Conservation (phyloP, 2,113 vertebrate genomes). For the Dunckerocampus dactyliophorus region DNA sequence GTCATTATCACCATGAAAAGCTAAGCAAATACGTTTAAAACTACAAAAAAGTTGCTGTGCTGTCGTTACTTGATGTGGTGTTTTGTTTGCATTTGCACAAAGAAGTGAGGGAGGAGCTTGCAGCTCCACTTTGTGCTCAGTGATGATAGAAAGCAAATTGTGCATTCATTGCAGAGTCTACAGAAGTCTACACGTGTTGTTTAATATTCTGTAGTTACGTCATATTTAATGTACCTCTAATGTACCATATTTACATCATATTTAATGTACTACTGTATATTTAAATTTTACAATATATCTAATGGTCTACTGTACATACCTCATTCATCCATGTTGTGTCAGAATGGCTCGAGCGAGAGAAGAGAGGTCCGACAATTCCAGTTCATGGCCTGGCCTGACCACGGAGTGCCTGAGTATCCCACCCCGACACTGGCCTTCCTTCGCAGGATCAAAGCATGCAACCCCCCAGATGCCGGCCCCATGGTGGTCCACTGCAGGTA, state of each 20-base stretch:
- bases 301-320: neutral
- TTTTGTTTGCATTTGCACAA: too few relatives aligned
- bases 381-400: conserved; percentile 97
- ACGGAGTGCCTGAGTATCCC: conserved; percentile 93
- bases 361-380: conserved; percentile 94
- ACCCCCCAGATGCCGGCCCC: conserved; percentile 87
- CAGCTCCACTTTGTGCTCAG: too few relatives aligned
- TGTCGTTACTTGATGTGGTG: too few relatives aligned
- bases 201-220: too few relatives aligned
- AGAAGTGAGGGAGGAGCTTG: too few relatives aligned
- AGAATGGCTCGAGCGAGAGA: conserved; percentile 95
- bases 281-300: neutral
- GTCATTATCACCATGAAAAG: too few relatives aligned
- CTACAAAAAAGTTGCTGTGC: too few relatives aligned
- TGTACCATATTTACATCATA: neutral
- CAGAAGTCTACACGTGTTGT: too few relatives aligned
- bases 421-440: conserved; percentile 91
- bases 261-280: neutral
- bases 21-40: too few relatives aligned
- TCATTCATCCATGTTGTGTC: neutral
- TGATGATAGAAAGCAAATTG: too few relatives aligned
- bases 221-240: neutral
- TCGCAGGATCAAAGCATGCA: conserved; percentile 87
- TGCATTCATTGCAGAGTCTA: too few relatives aligned
- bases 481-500: conserved; percentile 95